These are phyloP conservation scores for Lethenteron reissneri DNA, from an alignment of 2,113 vertebrate genomes.

Conservation along the genomic window DNA sequence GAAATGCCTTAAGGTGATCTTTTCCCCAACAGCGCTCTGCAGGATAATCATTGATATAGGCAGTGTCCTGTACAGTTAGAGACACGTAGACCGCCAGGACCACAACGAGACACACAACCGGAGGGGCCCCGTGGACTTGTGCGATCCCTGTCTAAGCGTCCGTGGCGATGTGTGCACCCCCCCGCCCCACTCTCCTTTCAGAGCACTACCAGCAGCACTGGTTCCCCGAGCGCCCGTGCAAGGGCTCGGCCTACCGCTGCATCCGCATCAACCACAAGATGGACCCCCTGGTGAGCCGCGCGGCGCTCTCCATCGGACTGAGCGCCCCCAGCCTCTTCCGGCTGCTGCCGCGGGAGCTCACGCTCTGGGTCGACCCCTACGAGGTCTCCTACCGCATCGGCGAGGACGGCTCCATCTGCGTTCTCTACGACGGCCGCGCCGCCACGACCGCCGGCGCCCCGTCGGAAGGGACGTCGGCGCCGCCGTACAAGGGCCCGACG, in stretches of 20 bases:
- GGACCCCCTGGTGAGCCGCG: constrained; percentile 45
- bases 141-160: neutral
- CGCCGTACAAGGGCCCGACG: too few relatives aligned
- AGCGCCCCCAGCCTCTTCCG: constrained; percentile 26
- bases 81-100: neutral
- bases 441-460: neutral
- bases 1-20: neutral
- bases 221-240: constrained; percentile 30
- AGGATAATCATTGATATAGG: neutral
- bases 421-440: constrained; percentile 29
- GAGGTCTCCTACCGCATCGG: constrained; percentile 60
- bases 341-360: constrained; percentile 45
- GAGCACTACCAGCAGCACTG: constrained; percentile 36
- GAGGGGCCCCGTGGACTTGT: neutral
- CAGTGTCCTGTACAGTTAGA: neutral
- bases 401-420: constrained; percentile 55
- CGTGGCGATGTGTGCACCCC: neutral
- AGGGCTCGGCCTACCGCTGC: constrained; percentile 36
- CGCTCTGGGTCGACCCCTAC: constrained; percentile 55
- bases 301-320: constrained; percentile 34
- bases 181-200: constrained; percentile 11
- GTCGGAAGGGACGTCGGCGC: too few relatives aligned
- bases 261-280: constrained; percentile 39
- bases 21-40: neutral
- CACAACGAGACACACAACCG: neutral